Base-by-base conservation (phyloP, 2,797 vertebrate species). In the Mormyrops attenuatus region DNA sequence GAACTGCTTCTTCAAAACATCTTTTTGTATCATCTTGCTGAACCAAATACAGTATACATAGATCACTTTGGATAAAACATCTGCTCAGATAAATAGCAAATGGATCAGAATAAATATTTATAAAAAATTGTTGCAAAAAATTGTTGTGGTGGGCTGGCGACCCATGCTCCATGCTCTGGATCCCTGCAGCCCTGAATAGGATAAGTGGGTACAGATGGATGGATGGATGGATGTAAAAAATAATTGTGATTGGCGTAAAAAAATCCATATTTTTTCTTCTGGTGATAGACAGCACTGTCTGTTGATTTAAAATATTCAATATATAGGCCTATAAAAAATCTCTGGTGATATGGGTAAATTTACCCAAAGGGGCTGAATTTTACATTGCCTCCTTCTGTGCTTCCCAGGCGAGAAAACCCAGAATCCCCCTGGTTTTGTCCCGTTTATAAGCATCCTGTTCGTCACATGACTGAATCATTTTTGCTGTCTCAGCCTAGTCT, bases 391-490 rank as follows among this genome's bases (percentile, higher is more conserved):
- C 86, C 5, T 63, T 88, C 53, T 63, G 38, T 88, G 20, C 17
- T 17, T 88, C 38, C 6, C 26, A 17, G 84, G 44, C 11, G 5
- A 30, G n/a, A 49, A 50, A 22, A 15, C 49, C 44, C 44, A 50
- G 22, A 22, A 53, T 52, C 13, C 50, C 50, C 49, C n/a, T 47
- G 22, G 82, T n/a, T 85, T 88, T 44, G 52, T 13, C 85, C 34
- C 53, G 41, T 86, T 88, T 89, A 52, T 38, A 82, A 34, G 89
- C 47, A 30, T 89, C 63, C n/a, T 88, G 5, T 85, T 89, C 89
- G 88, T 88, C 41, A 88, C 38, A 88, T 92, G 66, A 93, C 90
- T 94, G 93, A 95, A 93, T 94, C 57, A 88, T 91, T 92, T 92
- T 92, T 93, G 92, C 91, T 88, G 55, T 90, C 92, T 92, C 91